Percentiles rank a stretch among this genome's conserved stretches.
Conservation (phyloP, 2,113 vertebrate genomes). For the Suncus etruscus region DNA sequence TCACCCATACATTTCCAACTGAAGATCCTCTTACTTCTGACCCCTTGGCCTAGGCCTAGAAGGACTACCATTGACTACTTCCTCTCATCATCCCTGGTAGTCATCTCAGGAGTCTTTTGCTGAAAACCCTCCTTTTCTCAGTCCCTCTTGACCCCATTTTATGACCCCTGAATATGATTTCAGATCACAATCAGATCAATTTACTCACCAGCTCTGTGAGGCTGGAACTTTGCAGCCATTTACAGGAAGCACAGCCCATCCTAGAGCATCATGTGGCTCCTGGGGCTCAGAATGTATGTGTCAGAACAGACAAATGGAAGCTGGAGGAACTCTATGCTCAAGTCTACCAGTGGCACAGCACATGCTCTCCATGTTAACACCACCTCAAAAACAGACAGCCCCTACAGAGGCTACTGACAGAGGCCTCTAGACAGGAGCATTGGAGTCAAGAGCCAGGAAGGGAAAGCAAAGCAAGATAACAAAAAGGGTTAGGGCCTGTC, state of each 20-base stretch:
- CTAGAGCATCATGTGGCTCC: neutral
- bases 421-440: too few relatives aligned
- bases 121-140: neutral
- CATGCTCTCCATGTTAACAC: neutral
- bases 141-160: neutral
- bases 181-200: neutral
- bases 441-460: neutral
- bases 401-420: neutral
- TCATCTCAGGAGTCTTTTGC: neutral
- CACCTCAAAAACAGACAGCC: neutral
- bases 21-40: neutral
- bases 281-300: too few relatives aligned
- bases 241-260: neutral
- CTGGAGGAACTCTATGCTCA: neutral
- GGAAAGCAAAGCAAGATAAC: neutral
- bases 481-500: too few relatives aligned
- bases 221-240: neutral
- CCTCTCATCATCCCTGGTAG: neutral
- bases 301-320: neutral
- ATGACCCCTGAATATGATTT: neutral
- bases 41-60: neutral
- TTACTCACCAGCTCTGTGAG: neutral
- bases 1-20: neutral
- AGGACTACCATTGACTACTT: neutral
- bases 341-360: neutral